Base-by-base conservation (phyloP, 2,888 invertebrate species). In the Tholera decimalis region DNA sequence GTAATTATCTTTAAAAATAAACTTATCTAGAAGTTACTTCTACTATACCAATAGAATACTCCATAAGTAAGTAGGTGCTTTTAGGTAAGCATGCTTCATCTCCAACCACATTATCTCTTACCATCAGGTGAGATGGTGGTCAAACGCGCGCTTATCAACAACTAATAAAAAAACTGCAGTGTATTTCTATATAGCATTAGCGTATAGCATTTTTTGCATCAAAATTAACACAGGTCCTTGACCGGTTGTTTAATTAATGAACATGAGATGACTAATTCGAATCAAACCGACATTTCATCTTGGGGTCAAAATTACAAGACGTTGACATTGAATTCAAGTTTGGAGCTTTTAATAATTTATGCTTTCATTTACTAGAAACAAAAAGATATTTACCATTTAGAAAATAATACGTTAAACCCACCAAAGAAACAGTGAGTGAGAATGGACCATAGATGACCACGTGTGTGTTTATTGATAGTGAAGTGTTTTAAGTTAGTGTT, bases 401-500 rank as follows among this genome's bases (percentile, higher is more conserved):
- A 37, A 43, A 43, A 51, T 61, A 61, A 28, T 8, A 46, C 62
- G 49, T 5, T 1, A 13, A 68, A 35, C 55, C 63, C 53, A 69
- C 78, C 81, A 79, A 75, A 75, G 79, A 78, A 58, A 53, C 20
- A 60, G 50, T 71, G 39, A 66, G 44, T 70, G 66, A 79, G 39
- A 66, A 76, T 68, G 50, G 7, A 60, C n/a, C 15, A 60, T 41
- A 64, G 66, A 54, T 64, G 47, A 77, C 24, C 41, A 51, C 20
- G 43, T 39, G 26, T 41, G 41, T 51, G 60, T 20, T 71, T 59
- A 64, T 70, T 69, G 66, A 68, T 60, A 72, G 72, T 82, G 67
- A 63, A 79, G 82, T 84, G 80, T 82, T 66, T 73, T 75, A 56
- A 51, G 72, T 79, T 66, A 73, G 51, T 74, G 68, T 60, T 65